These are phyloP conservation scores for Lasioglossum villosulum DNA, from an alignment of 2,888 invertebrate species.

Conservation along the genomic window DNA sequence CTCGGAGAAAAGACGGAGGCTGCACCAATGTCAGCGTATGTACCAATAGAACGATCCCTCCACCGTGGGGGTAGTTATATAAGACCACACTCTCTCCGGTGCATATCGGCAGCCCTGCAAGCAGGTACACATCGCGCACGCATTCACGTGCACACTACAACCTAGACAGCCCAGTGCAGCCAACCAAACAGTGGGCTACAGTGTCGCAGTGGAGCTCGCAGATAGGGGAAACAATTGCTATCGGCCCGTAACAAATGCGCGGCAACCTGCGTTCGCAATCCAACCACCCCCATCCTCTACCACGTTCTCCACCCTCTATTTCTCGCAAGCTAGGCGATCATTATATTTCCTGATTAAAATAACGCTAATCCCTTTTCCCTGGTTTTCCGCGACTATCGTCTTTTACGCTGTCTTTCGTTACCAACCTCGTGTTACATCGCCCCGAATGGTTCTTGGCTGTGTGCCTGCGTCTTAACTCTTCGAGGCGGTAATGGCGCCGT, in stretches of 20 bases:
- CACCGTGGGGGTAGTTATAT: constrained; percentile 69
- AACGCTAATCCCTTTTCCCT: constrained; percentile 65
- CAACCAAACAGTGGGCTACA: constrained; percentile 76
- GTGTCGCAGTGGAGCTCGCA: constrained; percentile 81
- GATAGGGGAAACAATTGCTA: constrained; percentile 83
- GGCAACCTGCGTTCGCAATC: constrained; percentile 74
- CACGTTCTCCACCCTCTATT: not conserved
- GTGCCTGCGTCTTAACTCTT: constrained; percentile 67
- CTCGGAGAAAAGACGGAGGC: not conserved
- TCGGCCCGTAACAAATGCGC: constrained; percentile 81
- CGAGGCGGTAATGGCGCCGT: constrained; percentile 55
- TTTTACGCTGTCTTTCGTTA: constrained; percentile 33
- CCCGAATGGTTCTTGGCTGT: constrained; percentile 69
- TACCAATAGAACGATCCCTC: constrained; percentile 80
- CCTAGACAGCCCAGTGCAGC: constrained; percentile 69
- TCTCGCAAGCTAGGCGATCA: constrained; percentile 65
- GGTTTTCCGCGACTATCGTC: constrained; percentile 55
- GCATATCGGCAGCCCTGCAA: constrained; percentile 59
- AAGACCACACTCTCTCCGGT: constrained; percentile 64
- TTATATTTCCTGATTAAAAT: constrained; percentile 78
- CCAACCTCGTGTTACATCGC: constrained; percentile 25
- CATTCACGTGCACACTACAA: constrained; percentile 70
- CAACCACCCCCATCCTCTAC: constrained; percentile 41
- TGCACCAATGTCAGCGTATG: constrained; percentile 69
- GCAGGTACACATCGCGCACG: constrained; percentile 70